A percentile compares a stretch with the other conserved stretches of the same genome.
phyloP scores from a whole-genome alignment of 2,797 vertebrate species.

The Ceyx erithaca region DNA sequence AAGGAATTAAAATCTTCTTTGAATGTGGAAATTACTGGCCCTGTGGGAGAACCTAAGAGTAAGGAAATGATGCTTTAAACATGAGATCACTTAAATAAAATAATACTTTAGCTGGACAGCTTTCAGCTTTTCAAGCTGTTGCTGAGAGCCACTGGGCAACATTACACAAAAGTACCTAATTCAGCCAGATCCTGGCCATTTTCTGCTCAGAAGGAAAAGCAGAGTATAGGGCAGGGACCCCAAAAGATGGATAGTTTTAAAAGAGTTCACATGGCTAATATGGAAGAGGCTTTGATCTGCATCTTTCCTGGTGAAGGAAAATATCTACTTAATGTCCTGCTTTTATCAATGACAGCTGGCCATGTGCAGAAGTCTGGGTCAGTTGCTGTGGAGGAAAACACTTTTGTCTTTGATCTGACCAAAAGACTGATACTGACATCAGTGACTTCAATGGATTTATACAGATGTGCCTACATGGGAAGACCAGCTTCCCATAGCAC shows the following conservation, averaged over 20 bases:
- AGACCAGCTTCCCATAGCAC: neutral
- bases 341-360: neutral
- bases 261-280: neutral
- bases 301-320: neutral
- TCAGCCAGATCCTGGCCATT: neutral
- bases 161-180: neutral
- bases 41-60: neutral
- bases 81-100: constrained; percentile 59
- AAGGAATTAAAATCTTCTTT: constrained; percentile 66
- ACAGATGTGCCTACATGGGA: neutral
- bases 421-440: neutral
- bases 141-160: neutral
- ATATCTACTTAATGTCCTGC: neutral
- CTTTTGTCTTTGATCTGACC: neutral
- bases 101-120: constrained; percentile 1
- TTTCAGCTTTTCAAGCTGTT: constrained; percentile 31
- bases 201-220: neutral
- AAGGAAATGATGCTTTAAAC: constrained; percentile 42
- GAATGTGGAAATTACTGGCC: constrained; percentile 51
- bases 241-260: neutral
- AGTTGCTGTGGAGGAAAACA: neutral
- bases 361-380: neutral
- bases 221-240: neutral
- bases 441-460: neutral
- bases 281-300: neutral